Percentiles rank a stretch among this genome's conserved stretches.
phyloP scores from a whole-genome alignment of 2,888 invertebrate genomes.

The Caenorhabditis imperialis region DNA sequence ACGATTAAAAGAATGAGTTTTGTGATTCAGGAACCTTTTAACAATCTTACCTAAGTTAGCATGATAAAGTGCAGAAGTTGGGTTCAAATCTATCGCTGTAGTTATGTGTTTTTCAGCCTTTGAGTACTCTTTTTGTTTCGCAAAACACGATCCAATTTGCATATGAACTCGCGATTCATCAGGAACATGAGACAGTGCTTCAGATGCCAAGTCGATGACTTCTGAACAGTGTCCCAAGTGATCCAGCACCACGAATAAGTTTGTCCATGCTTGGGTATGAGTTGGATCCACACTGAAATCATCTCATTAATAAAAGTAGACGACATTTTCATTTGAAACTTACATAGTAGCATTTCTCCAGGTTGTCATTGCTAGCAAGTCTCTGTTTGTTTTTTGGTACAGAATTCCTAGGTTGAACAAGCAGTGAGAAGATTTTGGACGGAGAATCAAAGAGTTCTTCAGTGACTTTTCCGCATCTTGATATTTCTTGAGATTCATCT shows the following conservation, averaged over 20 bases:
- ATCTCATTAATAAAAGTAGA: background rate
- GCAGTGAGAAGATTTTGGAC: constrained; percentile 90
- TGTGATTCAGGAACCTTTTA: too few relatives aligned
- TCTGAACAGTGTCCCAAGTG: constrained; percentile 83
- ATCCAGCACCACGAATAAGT: constrained; percentile 85
- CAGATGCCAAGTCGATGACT: constrained; percentile 84
- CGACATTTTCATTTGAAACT: background rate
- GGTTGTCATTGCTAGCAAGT: constrained; percentile 85
- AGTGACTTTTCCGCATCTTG: constrained; percentile 87
- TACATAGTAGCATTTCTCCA: constrained; percentile 88
- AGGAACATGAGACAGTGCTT: constrained; percentile 85
- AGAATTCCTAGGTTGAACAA: constrained; percentile 94
- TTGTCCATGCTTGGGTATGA: constrained; percentile 92
- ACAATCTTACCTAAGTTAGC: constrained; percentile 90
- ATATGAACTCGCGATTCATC: constrained; percentile 87
- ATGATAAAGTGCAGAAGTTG: constrained; percentile 87
- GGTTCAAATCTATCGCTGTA: constrained; percentile 84
- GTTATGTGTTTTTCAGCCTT: constrained; percentile 89
- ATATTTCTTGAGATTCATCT: constrained; percentile 82
- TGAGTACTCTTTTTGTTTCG: constrained; percentile 86
- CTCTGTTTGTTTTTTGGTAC: constrained; percentile 87
- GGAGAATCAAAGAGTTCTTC: constrained; percentile 85
- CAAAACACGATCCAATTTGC: constrained; percentile 89
- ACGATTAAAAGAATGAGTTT: too few relatives aligned
- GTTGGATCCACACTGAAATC: constrained; percentile 81